phyloP scores from a whole-genome alignment of 2,888 invertebrate species.

The Anodontia alba region DNA sequence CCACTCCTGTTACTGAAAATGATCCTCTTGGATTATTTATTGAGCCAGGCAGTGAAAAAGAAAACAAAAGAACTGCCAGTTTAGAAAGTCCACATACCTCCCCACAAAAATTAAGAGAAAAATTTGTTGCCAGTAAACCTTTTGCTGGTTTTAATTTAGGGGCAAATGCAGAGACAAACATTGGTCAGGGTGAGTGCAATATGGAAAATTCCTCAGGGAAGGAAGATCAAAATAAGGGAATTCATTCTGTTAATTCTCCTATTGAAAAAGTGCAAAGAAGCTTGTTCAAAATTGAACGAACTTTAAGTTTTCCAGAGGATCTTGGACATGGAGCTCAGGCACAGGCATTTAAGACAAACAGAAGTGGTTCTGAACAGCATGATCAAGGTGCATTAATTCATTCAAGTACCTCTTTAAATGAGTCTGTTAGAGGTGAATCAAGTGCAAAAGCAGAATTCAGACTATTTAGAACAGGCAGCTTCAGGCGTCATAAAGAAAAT shows the following conservation, averaged over 20 bases:
- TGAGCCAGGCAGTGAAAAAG: slow-evolving; percentile 26
- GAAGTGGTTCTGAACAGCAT: slow-evolving; percentile 14
- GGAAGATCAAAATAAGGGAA: neutral
- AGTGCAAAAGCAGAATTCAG: slow-evolving; percentile 41
- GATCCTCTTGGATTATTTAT: slow-evolving; percentile 94
- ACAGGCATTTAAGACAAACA: slow-evolving; percentile 35
- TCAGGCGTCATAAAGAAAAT: slow-evolving; percentile 70
- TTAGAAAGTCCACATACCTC: slow-evolving; percentile 34
- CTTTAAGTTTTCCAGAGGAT: slow-evolving; percentile 73
- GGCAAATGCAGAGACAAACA: neutral
- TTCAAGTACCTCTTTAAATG: slow-evolving; percentile 67
- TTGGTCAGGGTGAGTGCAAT: slow-evolving; percentile 51
- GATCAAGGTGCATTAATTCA: slow-evolving; percentile 21
- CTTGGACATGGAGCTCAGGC: slow-evolving; percentile 49
- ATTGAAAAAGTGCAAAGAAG: slow-evolving; percentile 65
- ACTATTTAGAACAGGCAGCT: slow-evolving; percentile 62
- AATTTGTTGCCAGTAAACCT: slow-evolving; percentile 45
- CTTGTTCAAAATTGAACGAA: slow-evolving; percentile 69
- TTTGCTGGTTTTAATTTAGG: slow-evolving; percentile 26
- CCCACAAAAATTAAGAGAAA: slow-evolving; percentile 48
- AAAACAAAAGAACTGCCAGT: neutral
- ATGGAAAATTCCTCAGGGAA: slow-evolving; percentile 6
- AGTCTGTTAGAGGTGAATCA: slow-evolving; percentile 45
- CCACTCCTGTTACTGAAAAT: slow-evolving; percentile 95
- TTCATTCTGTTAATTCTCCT: slow-evolving; percentile 34